Conservation (phyloP, 2,888 invertebrate genomes). For the Dasypogon diadema region DNA sequence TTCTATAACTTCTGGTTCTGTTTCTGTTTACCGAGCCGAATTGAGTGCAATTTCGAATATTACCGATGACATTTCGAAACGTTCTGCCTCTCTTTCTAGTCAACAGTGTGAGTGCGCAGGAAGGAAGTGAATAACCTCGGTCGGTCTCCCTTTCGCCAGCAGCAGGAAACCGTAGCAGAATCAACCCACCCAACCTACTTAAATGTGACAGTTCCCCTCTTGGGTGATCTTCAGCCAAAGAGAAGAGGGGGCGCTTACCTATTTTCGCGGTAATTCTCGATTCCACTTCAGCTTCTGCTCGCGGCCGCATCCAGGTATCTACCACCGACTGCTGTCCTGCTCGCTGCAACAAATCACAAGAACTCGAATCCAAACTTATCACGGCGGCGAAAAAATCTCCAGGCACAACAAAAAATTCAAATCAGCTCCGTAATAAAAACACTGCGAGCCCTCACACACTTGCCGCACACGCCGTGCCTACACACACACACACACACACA, state of each 20-base stretch:
- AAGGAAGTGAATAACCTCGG: constrained; percentile 50
- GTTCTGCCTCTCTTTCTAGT: not conserved
- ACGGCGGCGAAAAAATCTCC: not conserved
- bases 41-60: constrained; percentile 45
- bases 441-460: constrained; percentile 6
- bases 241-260: constrained; percentile 7
- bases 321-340: too few species aligned
- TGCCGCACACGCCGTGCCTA: not conserved
- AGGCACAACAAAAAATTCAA: constrained; percentile 28
- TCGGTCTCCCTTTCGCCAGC: constrained; percentile 8
- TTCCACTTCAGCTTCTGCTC: not conserved
- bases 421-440: constrained; percentile 20
- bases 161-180: not conserved
- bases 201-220: constrained; percentile 5
- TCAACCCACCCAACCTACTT: constrained; percentile 26
- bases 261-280: constrained; percentile 5
- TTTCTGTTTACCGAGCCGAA: not conserved
- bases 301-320: too few species aligned
- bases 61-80: constrained; percentile 47
- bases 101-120: not conserved
- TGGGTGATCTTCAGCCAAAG: constrained; percentile 21
- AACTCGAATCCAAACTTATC: not conserved
- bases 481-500: constrained; percentile 10
- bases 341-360: not conserved
- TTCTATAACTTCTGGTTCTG: not conserved